Percentiles rank a stretch among this genome's conserved stretches.
These are phyloP conservation scores for Rhinatrema bivittatum DNA, from an alignment of 2,797 vertebrate genomes.

Conservation along the genomic window DNA sequence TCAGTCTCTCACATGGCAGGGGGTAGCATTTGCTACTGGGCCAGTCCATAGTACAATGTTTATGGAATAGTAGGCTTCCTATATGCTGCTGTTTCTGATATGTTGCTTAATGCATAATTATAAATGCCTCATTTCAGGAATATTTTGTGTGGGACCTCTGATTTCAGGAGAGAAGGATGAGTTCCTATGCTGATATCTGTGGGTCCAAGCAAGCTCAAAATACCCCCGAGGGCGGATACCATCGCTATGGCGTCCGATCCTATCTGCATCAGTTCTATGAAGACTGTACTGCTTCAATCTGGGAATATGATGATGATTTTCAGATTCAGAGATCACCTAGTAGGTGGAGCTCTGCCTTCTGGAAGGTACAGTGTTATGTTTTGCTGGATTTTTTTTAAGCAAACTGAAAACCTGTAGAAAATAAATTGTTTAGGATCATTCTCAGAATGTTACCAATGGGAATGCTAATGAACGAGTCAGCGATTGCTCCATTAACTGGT, in stretches of 20 bases:
- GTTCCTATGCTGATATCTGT: constrained; percentile 81
- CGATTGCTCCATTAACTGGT: no score
- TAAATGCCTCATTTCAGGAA: accelerated
- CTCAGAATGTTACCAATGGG: no score
- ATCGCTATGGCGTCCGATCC: constrained; percentile 92
- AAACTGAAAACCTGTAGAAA: background rate
- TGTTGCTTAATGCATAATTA: no score
- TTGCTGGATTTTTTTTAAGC: no score
- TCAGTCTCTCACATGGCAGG: no score
- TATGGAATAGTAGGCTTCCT: no score
- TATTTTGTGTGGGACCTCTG: constrained; percentile 12
- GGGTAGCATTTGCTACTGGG: no score
- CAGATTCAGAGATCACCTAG: constrained; percentile 96
- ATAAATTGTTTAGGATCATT: no score
- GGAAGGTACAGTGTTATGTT: constrained; percentile 95
- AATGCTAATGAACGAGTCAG: no score
- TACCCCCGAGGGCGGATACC: constrained; percentile 53
- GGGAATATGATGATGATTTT: constrained; percentile 96
- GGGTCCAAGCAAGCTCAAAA: constrained; percentile 66
- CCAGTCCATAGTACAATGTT: no score
- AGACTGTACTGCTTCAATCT: constrained; percentile 95
- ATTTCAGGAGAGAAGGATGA: constrained; percentile 80
- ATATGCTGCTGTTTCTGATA: no score
- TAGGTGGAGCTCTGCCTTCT: constrained; percentile 94
- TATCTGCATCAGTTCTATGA: constrained; percentile 98